Base-by-base conservation (phyloP, 2,113 vertebrate genomes). In the Menidia beryllina region DNA sequence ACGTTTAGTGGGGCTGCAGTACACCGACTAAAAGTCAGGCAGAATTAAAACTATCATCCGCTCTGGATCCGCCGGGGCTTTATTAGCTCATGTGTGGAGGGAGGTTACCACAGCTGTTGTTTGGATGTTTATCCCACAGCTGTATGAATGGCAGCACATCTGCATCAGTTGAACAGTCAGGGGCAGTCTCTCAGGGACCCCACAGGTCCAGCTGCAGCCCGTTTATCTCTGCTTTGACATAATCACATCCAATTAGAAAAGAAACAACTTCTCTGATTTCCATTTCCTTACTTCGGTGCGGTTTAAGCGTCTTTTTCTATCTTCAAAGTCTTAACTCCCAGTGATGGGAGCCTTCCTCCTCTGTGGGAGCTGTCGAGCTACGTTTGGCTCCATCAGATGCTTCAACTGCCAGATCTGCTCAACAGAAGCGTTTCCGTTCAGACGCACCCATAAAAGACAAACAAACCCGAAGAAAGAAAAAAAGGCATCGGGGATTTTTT, bases 41-140 rank as follows among this genome's bases (percentile, higher is more conserved):
- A 53, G 64, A 65, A 53, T 53, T 34, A 8, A 34, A 6, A 34
- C 10, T 34, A 10, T 34, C 7, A 34, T 34, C 30, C 30, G 5
- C 30, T 34, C 30, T 34, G 30, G 2, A 47, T 83, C 61, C 59
- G 60, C 34, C 63, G 75, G 47, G 66, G 78, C 21, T 68, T 82
- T 41, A 63, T 75, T 79, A 76, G 57, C 47, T 85, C 59, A 65
- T 2, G 45, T 36, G 23, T 36, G 5, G 50, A 71, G 23, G 36
- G 21, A 38, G 8, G 51, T 47, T 9, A 15, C 15, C 49, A 24
- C 75, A 75, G 66, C 51, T 85, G 78, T 47, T 0, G 34, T 17
- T 78, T 66, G 74, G 62, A 65, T 75, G 80, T 75, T 77, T 55
- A 68, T 43, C 47, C 64, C 34, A 67, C 67, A 36, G 59, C 64